Evolutionary conservation across 2,113 vertebrate species (phyloP).

Genomic region (Mormoops blainvillei): DNA sequence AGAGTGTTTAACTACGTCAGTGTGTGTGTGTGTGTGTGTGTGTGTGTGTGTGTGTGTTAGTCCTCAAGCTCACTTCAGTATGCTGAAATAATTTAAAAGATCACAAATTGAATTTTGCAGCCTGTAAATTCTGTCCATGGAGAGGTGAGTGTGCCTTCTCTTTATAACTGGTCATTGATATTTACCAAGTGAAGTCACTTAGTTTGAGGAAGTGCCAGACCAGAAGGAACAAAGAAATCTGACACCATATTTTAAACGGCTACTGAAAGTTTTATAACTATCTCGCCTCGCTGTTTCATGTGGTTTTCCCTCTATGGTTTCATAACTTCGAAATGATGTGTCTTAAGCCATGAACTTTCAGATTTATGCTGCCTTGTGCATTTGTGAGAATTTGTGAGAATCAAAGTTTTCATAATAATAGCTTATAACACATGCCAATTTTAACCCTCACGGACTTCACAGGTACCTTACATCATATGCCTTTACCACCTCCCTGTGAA

Average conservation of each 20-base stretch:
- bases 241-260: conserved; percentile 64
- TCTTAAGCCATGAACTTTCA: conserved; percentile 7
- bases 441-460: background rate
- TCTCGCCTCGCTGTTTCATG: conserved; percentile 62
- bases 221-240: conserved; percentile 33
- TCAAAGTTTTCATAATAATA: background rate
- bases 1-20: background rate
- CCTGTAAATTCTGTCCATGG: background rate
- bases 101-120: background rate
- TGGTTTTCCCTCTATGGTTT: conserved; percentile 62
- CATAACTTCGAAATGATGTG: background rate
- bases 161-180: conserved; percentile 59
- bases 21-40: background rate
- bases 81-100: conserved; percentile 44
- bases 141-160: background rate
- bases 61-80: conserved; percentile 39
- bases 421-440: background rate
- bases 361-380: background rate
- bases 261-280: conserved; percentile 70
- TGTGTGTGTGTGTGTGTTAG: conserved; percentile 25
- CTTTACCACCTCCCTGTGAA: background rate
- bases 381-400: background rate
- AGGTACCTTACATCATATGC: background rate
- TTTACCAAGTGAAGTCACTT: conserved; percentile 73
- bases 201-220: conserved; percentile 67